Evolutionary conservation across 2,888 invertebrate genomes (phyloP), one percentile per base, ranked within the genome.

Genomic region (Dichetophora obliterata): DNA sequence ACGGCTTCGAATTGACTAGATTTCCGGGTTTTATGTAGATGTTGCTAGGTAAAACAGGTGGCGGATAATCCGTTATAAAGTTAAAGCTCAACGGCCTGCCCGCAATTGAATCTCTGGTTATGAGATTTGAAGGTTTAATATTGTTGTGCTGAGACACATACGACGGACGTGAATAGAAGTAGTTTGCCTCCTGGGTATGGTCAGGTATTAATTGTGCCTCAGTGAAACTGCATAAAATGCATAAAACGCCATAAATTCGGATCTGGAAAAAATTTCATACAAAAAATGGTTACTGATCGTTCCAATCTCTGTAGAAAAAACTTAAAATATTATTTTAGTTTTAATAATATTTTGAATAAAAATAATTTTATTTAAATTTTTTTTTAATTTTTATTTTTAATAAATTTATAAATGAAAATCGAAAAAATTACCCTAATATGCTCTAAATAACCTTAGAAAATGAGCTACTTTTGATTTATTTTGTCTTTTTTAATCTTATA

Each of bases 11-110:
- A 14, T 82, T 81, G 70, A 88, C 82, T 78, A 84, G 22, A 37
- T 83, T 80, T 4, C 88, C 87, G 5, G 88, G 88, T 48, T 88
- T 88, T 3, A 86, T 81, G 50, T 87, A 87, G 34, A 83, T 81
- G 61, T 84, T 87, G 54, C 83, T 82, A 0, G 86, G 86, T 59
- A 86, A 57, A 6, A 78, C 24, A 4, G 82, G 81, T 71, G 85
- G 84, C 5, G 84, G 84, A 77, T 84, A 84, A 5, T 87, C 87
- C n/a, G 83, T 83, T 6, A 87, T 80, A 9, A 85, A 83, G 14
- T 85, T 82, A 65, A 82, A 86, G 0, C 70, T 43, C 78, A 83
- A 77, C 1, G 84, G 81, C n/a, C 77, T 63, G 3, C 27, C 61
- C 71, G 65, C 19, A 72, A 74, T 61, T 75, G 63, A 27, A 54